phyloP scores from a whole-genome alignment of 2,797 vertebrate genomes.

The Pachyuromys duprasi region DNA sequence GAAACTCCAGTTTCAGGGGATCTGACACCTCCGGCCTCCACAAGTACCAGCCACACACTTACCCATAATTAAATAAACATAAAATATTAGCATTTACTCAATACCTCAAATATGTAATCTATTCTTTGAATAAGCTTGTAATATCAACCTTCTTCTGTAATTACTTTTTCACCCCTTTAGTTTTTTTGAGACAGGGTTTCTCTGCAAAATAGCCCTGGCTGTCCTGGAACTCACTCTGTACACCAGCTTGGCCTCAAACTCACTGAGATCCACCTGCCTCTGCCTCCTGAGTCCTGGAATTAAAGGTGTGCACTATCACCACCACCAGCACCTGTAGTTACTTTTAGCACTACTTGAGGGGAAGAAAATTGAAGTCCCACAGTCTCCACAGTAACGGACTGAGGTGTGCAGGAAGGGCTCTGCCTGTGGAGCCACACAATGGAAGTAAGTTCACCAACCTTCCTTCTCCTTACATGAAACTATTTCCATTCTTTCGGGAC shows the following conservation, averaged over 20 bases:
- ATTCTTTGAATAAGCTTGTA: not conserved
- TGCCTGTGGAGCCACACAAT: rapidly evolving
- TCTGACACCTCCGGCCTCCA: too few species aligned
- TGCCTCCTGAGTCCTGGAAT: too few species aligned
- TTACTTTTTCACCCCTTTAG: not conserved
- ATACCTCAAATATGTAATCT: not conserved
- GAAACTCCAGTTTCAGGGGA: too few species aligned
- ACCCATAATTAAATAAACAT: not conserved
- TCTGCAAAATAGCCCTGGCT: too few species aligned
- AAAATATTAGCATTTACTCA: not conserved
- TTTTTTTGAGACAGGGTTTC: too few species aligned
- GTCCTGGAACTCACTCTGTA: too few species aligned
- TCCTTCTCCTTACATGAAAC: not conserved
- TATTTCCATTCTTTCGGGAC: not conserved
- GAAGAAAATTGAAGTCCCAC: not conserved
- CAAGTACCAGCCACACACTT: too few species aligned
- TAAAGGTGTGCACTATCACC: too few species aligned
- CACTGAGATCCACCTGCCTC: too few species aligned
- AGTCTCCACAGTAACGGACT: not conserved
- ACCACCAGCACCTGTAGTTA: not conserved
- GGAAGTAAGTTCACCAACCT: too few species aligned
- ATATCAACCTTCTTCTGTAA: not conserved
- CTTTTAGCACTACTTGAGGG: constrained; percentile 1
- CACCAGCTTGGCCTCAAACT: too few species aligned
- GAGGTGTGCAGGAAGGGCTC: not conserved